These are phyloP conservation scores for Prunella himalayana DNA, from an alignment of 2,113 vertebrate genomes.

Conservation along the genomic window DNA sequence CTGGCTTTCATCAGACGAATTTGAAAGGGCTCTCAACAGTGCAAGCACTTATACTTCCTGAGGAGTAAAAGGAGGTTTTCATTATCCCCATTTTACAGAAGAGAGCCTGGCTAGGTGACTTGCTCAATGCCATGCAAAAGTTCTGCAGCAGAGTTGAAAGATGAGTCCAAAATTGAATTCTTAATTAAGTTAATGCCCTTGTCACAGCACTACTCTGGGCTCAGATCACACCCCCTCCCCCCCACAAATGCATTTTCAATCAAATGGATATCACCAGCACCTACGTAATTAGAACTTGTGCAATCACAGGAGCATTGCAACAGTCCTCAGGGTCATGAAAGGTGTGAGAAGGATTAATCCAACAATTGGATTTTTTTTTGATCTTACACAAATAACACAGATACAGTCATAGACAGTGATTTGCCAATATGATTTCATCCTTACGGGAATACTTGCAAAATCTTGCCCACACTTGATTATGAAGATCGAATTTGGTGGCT, in stretches of 20 bases:
- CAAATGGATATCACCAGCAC: neutral
- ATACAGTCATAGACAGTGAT: neutral
- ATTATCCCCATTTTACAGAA: neutral
- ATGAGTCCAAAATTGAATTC: neutral
- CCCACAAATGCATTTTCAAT: neutral
- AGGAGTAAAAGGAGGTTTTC: slow-evolving; percentile 10
- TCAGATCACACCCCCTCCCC: neutral
- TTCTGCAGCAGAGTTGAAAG: neutral
- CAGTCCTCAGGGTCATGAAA: slow-evolving; percentile 10
- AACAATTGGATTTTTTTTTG: neutral
- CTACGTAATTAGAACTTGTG: slow-evolving; percentile 12
- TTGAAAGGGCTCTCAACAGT: neutral
- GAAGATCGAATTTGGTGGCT: neutral
- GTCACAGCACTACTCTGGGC: neutral
- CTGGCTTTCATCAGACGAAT: slow-evolving; percentile 35
- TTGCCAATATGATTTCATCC: neutral
- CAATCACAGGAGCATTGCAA: slow-evolving; percentile 19
- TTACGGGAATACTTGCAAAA: neutral
- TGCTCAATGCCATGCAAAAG: neutral
- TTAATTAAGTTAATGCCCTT: neutral
- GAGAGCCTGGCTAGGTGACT: neutral
- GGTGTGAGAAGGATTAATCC: slow-evolving; percentile 5
- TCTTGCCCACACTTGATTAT: neutral
- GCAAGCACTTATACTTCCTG: neutral
- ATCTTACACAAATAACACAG: neutral